A percentile compares a stretch with the other conserved stretches of the same genome.
These are phyloP conservation scores for Brachyistius frenatus DNA, from an alignment of 2,113 vertebrate species.

Conservation along the genomic window DNA sequence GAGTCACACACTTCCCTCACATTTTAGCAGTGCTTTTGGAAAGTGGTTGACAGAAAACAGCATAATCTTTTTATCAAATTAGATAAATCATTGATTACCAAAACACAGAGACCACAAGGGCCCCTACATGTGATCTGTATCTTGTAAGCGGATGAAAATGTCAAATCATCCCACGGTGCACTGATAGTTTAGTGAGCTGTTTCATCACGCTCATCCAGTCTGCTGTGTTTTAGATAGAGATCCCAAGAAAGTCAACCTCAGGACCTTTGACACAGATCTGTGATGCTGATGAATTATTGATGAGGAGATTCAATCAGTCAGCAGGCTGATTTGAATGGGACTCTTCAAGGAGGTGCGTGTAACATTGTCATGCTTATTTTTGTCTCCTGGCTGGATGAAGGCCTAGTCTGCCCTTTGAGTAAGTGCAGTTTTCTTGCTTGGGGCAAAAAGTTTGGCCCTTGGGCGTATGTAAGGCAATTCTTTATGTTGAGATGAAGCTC, in stretches of 20 bases:
- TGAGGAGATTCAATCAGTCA: constrained; percentile 46
- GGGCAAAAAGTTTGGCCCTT: not conserved
- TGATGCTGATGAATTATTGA: constrained; percentile 69
- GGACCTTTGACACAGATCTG: constrained; percentile 35
- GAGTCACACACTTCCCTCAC: constrained; percentile 46
- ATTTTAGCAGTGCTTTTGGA: constrained; percentile 33
- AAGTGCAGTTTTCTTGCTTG: constrained; percentile 16
- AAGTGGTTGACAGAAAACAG: not conserved
- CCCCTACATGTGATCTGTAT: no score
- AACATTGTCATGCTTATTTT: constrained; percentile 42
- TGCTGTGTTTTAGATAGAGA: constrained; percentile 23
- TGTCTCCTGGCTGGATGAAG: not conserved
- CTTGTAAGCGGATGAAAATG: not conserved
- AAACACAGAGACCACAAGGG: no score
- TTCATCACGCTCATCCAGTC: no score
- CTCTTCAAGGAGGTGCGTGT: constrained; percentile 28
- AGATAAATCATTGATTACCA: no score
- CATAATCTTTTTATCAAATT: no score
- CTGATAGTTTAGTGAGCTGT: not conserved
- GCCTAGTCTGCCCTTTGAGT: constrained; percentile 2
- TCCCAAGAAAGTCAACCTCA: constrained; percentile 35
- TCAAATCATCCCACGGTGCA: not conserved
- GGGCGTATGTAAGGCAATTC: not conserved
- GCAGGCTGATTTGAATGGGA: constrained; percentile 32
- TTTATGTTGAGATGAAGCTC: not conserved